phyloP scores from a whole-genome alignment of 2,113 vertebrate species.

The Lota lota region DNA sequence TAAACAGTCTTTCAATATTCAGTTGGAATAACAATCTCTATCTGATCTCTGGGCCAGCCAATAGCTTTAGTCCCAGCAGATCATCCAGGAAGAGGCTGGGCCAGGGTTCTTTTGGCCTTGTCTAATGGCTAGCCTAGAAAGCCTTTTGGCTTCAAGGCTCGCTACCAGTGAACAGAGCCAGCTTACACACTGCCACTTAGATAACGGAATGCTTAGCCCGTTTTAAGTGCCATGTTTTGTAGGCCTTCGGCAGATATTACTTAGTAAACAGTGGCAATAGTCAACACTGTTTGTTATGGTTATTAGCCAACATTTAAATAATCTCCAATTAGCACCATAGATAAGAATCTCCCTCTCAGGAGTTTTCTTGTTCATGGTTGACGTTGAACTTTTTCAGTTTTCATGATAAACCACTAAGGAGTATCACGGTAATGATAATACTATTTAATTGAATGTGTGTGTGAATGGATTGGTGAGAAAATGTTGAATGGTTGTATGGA shows the following conservation, averaged over 20 bases:
- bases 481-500: conserved; percentile 28
- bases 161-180: conserved; percentile 51
- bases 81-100: conserved; percentile 47
- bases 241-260: conserved; percentile 20
- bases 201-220: background rate
- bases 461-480: conserved; percentile 38
- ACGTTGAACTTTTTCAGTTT: background rate
- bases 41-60: conserved; percentile 46
- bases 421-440: conserved; percentile 29
- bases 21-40: conserved; percentile 28
- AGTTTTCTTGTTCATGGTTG: background rate
- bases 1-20: conserved; percentile 6
- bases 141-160: conserved; percentile 52
- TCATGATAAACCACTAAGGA: conserved; percentile 36
- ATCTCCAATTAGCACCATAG: conserved; percentile 20
- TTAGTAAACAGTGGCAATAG: conserved; percentile 30
- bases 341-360: conserved; percentile 20
- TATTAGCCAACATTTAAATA: conserved; percentile 23
- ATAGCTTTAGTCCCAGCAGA: conserved; percentile 35
- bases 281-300: conserved; percentile 4
- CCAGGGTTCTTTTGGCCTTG: conserved; percentile 22
- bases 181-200: conserved; percentile 48
- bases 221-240: conserved; percentile 31
- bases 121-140: conserved; percentile 41
- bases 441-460: conserved; percentile 24